These are phyloP conservation scores for Syrphus vitripennis DNA, from an alignment of 2,888 invertebrate species.

Conservation along the genomic window DNA sequence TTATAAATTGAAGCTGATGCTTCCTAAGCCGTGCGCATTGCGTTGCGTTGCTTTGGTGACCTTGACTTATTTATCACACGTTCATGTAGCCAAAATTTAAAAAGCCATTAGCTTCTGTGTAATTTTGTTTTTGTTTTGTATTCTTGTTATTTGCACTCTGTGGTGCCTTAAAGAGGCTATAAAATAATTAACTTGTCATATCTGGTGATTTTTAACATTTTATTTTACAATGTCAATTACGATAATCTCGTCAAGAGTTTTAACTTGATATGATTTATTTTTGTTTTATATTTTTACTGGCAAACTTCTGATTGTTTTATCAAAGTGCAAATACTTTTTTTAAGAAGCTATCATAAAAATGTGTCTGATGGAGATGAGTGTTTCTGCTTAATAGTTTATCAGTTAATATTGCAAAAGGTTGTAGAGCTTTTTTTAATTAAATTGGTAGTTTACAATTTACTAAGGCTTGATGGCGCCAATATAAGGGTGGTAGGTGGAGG, in stretches of 20 bases:
- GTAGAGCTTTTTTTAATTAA: too few species aligned
- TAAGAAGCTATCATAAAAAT: neutral
- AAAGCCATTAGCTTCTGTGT: slow-evolving; percentile 21
- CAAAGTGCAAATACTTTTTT: neutral
- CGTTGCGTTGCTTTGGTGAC: neutral
- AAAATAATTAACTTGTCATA: slow-evolving; percentile 19
- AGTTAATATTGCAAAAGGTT: neutral
- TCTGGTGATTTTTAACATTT: neutral
- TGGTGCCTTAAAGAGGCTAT: slow-evolving; percentile 6
- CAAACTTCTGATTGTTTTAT: neutral
- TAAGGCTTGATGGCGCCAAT: neutral
- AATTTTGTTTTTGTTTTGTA: neutral
- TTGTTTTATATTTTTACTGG: slow-evolving; percentile 8
- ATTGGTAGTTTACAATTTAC: neutral
- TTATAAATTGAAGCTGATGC: slow-evolving; percentile 15
- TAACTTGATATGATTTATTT: neutral
- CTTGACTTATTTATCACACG: slow-evolving; percentile 12
- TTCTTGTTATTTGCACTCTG: neutral
- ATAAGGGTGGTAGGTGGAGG: too few species aligned
- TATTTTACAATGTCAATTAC: slow-evolving; percentile 11
- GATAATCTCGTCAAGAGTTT: slow-evolving; percentile 29
- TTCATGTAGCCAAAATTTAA: neutral
- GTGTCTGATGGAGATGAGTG: neutral
- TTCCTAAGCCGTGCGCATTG: neutral
- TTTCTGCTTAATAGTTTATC: neutral